Percentiles rank a stretch among this genome's conserved stretches.
phyloP scores from a whole-genome alignment of 2,888 invertebrate species.

The Erebia ligea region DNA sequence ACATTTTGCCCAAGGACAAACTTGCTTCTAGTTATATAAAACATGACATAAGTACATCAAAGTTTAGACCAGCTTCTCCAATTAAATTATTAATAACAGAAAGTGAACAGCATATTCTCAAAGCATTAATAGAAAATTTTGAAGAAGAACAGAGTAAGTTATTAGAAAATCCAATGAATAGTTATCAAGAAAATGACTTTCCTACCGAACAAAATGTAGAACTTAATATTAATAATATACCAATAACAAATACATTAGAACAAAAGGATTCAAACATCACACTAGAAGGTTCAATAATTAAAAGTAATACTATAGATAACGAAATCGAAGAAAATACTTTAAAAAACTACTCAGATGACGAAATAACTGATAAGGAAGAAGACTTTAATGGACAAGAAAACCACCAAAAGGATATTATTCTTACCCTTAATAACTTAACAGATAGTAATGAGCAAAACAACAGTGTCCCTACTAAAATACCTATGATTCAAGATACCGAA shows the following conservation, averaged over 20 bases:
- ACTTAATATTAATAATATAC: neutral
- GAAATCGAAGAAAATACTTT: constrained; percentile 10
- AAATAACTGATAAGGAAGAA: constrained; percentile 1
- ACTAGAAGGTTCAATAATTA: neutral
- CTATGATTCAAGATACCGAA: neutral
- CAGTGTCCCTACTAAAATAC: neutral
- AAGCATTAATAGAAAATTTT: constrained; percentile 54
- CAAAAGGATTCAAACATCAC: constrained; percentile 1
- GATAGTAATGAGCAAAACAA: neutral
- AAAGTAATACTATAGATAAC: neutral
- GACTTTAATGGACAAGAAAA: neutral
- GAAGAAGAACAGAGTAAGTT: constrained; percentile 34
- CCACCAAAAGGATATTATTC: neutral
- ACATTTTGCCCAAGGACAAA: constrained; percentile 22
- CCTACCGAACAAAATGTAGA: neutral
- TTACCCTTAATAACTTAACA: neutral
- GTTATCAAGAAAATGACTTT: constrained; percentile 5
- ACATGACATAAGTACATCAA: constrained; percentile 49
- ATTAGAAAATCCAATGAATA: constrained; percentile 5
- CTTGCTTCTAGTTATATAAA: constrained; percentile 41
- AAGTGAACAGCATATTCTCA: constrained; percentile 48
- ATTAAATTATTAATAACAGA: constrained; percentile 54
- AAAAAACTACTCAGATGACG: neutral
- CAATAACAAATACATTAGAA: neutral
- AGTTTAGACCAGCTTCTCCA: constrained; percentile 49